Evolutionary conservation across 2,797 vertebrate species (phyloP).

Genomic region (Natrix natrix): DNA sequence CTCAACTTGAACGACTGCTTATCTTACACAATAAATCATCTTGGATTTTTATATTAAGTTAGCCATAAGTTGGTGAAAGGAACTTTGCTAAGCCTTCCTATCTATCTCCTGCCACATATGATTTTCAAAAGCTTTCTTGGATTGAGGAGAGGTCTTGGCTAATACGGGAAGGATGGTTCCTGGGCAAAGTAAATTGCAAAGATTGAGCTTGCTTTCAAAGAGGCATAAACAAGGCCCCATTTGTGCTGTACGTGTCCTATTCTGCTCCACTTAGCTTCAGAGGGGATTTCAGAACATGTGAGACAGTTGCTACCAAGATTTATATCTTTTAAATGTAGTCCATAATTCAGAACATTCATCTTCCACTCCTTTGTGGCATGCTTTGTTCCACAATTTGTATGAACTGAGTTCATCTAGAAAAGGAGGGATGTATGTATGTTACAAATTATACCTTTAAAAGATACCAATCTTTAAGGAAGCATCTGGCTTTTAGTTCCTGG

Average conservation of each 20-base stretch:
- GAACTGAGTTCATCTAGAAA: not conserved
- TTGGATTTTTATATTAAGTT: not conserved
- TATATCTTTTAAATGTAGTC: not conserved
- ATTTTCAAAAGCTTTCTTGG: not conserved
- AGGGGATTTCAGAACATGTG: not conserved
- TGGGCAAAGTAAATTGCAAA: not conserved
- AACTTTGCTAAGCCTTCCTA: not conserved
- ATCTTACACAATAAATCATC: not conserved
- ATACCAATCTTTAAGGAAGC: conserved; percentile 60
- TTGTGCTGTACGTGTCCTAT: not conserved
- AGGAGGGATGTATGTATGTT: conserved; percentile 37
- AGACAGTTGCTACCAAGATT: not conserved
- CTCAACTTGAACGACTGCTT: not conserved
- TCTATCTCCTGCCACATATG: not conserved
- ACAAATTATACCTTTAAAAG: conserved; percentile 42
- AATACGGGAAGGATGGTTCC: not conserved
- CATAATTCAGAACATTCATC: not conserved
- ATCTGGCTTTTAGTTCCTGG: conserved; percentile 59
- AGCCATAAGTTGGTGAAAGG: not conserved
- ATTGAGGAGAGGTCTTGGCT: not conserved
- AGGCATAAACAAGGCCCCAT: not conserved
- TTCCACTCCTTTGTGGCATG: not conserved
- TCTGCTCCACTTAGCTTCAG: not conserved
- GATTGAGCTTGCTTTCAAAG: not conserved
- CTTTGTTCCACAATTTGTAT: not conserved